These are phyloP conservation scores for rabbit (Oryctolagus cuniculus) DNA, from an alignment of 2,113 vertebrate species.

Conservation along the genomic window DNA sequence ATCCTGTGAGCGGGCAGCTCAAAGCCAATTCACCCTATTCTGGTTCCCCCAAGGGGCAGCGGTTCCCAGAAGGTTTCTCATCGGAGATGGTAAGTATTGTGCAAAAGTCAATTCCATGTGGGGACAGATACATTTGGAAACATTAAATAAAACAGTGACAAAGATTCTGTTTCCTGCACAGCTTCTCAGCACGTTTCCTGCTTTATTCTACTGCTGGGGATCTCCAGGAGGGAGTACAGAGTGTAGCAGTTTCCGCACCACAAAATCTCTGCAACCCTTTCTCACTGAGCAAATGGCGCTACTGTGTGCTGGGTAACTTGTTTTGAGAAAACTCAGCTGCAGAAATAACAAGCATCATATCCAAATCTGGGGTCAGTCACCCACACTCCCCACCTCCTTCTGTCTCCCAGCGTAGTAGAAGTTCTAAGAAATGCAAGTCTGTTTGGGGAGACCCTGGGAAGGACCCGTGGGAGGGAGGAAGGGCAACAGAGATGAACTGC, in stretches of 20 bases:
- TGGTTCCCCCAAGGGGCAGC: background rate
- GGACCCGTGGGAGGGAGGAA: accelerated
- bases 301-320: background rate
- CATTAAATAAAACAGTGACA: background rate
- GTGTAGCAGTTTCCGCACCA: background rate
- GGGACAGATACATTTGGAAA: background rate
- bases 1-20: background rate
- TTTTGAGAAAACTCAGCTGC: background rate
- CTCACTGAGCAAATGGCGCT: background rate
- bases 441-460: background rate
- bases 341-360: background rate
- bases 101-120: background rate
- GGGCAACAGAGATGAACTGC: background rate
- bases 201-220: accelerated
- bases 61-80: background rate
- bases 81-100: background rate
- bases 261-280: background rate
- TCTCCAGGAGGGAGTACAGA: background rate
- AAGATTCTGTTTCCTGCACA: background rate
- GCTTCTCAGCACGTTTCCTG: background rate
- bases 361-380: background rate
- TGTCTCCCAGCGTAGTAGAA: accelerated
- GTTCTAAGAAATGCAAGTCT: background rate
- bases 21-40: background rate
- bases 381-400: background rate